A percentile compares a stretch with the other conserved stretches of the same genome.
phyloP scores from a whole-genome alignment of 1,140 invertebrate species.

The Lycorma delicatula region DNA sequence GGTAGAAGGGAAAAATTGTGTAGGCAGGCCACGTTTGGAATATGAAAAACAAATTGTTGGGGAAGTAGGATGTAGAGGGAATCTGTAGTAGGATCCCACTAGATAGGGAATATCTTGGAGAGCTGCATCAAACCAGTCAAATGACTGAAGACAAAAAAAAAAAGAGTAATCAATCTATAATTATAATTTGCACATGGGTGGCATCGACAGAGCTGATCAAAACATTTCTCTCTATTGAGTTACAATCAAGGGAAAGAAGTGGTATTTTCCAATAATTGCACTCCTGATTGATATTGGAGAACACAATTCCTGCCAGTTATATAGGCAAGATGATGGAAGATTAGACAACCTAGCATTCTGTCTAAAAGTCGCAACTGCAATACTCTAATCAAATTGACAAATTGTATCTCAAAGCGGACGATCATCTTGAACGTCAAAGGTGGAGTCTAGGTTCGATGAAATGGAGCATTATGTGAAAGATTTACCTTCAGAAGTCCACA shows the following conservation, averaged over 20 bases:
- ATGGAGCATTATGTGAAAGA: slow-evolving; percentile 10
- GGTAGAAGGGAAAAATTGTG: no score
- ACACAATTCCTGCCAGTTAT: slow-evolving; percentile 34
- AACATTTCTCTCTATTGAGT: slow-evolving; percentile 35
- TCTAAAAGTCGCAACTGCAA: slow-evolving; percentile 21
- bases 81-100: no score
- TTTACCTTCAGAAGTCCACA: not conserved
- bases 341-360: slow-evolving; percentile 25
- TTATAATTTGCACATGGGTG: slow-evolving; percentile 15
- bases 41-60: no score
- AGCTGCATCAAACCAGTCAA: no score
- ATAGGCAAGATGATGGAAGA: slow-evolving; percentile 22
- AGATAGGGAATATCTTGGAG: no score
- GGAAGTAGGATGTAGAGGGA: no score
- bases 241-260: slow-evolving; percentile 33
- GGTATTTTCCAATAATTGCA: slow-evolving; percentile 35
- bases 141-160: no score
- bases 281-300: slow-evolving; percentile 30
- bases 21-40: no score
- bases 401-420: not conserved
- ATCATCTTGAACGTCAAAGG: not conserved
- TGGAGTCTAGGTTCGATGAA: slow-evolving; percentile 10
- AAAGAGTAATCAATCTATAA: not conserved
- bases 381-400: slow-evolving; percentile 10
- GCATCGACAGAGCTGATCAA: slow-evolving; percentile 36